Percentiles rank a stretch among this genome's conserved stretches.
phyloP scores from a whole-genome alignment of 2,888 invertebrate genomes.

The Myathropa florea region DNA sequence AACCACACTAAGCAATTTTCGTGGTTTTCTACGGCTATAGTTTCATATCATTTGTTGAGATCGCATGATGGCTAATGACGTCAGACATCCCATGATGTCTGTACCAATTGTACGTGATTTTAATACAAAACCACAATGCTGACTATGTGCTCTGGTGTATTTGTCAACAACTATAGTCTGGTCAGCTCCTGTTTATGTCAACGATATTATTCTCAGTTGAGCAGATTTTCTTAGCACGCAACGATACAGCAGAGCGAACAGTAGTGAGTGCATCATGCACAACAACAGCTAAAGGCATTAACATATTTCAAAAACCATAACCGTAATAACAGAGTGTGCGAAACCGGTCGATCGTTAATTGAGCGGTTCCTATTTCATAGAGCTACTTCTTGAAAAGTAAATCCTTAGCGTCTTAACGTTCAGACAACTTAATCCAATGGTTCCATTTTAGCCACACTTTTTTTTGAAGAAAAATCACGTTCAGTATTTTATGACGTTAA shows the following conservation, averaged over 20 bases:
- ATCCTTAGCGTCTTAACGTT: slow-evolving; percentile 6
- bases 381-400: slow-evolving; percentile 18
- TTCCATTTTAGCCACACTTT: slow-evolving; percentile 32
- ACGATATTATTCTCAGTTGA: background rate
- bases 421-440: background rate
- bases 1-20: no score
- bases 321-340: slow-evolving; percentile 18
- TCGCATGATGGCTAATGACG: no score
- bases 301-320: slow-evolving; percentile 52
- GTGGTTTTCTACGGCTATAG: no score
- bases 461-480: slow-evolving; percentile 57
- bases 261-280: slow-evolving; percentile 12
- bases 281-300: slow-evolving; percentile 17
- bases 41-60: no score
- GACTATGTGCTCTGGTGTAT: background rate
- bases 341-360: slow-evolving; percentile 27
- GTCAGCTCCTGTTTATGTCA: background rate
- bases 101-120: background rate
- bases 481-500: background rate
- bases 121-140: background rate
- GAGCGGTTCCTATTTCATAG: slow-evolving; percentile 31
- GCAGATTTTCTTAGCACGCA: slow-evolving; percentile 10
- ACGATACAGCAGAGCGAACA: background rate
- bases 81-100: no score
- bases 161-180: background rate